phyloP scores from a whole-genome alignment of 1,140 invertebrate genomes.

The Melitaea cinxia region DNA sequence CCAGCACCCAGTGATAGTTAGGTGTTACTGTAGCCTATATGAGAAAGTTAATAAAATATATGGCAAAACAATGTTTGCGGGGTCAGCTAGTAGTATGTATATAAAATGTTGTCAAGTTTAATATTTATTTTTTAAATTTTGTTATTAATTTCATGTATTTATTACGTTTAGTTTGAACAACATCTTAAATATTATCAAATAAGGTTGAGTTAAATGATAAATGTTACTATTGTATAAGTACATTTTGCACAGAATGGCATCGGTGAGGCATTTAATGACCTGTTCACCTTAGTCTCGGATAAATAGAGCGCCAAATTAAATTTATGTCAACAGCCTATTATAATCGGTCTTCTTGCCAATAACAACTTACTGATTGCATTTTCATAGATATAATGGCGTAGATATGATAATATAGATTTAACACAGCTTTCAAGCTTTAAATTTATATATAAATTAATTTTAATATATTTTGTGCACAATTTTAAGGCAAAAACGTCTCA shows the following conservation, averaged over 20 bases:
- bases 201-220: too few species aligned
- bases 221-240: neutral
- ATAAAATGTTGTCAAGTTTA: too few species aligned
- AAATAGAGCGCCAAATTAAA: conserved; percentile 26
- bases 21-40: too few species aligned
- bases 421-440: neutral
- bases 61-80: too few species aligned
- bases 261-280: conserved; percentile 3
- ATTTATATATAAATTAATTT: neutral
- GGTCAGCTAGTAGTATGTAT: too few species aligned
- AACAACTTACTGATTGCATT: conserved; percentile 10
- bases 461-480: neutral
- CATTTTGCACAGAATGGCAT: conserved; percentile 1
- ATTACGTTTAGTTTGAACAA: too few species aligned
- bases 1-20: too few species aligned
- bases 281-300: conserved; percentile 18
- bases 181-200: too few species aligned
- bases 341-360: neutral
- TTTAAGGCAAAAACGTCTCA: too few species aligned
- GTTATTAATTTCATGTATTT: too few species aligned
- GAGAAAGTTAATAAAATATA: too few species aligned
- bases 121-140: too few species aligned
- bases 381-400: conserved; percentile 9
- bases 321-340: conserved; percentile 22
- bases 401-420: neutral